Evolutionary conservation across 1,140 invertebrate genomes (phyloP).

Genomic region (Drosophila azteca): DNA sequence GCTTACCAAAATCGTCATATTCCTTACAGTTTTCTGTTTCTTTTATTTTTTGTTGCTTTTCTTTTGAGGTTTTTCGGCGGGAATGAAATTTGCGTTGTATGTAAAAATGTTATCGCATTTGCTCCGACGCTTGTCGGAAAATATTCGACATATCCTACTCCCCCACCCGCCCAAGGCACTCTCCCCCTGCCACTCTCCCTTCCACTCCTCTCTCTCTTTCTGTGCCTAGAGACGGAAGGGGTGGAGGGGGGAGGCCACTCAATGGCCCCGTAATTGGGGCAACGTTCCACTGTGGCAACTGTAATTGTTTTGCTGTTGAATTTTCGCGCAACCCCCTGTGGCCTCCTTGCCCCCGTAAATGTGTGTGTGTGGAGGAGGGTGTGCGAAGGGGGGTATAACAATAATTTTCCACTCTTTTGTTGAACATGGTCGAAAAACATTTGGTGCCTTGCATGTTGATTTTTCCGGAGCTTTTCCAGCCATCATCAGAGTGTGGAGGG

Average conservation of each 20-base stretch:
- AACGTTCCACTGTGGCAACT: conserved; percentile 61
- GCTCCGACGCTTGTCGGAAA: conserved; percentile 56
- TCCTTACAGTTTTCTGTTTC: background rate
- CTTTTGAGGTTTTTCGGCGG: conserved; percentile 12
- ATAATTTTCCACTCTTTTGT: conserved; percentile 56
- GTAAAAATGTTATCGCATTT: conserved; percentile 76
- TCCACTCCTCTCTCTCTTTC: too few relatives aligned
- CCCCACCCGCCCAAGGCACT: background rate
- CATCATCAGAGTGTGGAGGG: conserved; percentile 14
- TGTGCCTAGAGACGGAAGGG: conserved; percentile 1
- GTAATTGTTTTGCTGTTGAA: conserved; percentile 75
- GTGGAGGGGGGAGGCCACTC: conserved; percentile 10
- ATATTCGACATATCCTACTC: conserved; percentile 57
- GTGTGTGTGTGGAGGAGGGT: too few relatives aligned
- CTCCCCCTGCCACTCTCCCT: conserved; percentile 2
- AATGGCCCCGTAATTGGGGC: conserved; percentile 59
- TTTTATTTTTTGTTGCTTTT: background rate
- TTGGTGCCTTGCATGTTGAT: conserved; percentile 52
- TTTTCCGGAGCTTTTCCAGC: conserved; percentile 39
- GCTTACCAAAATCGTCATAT: background rate
- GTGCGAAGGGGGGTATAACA: conserved; percentile 4
- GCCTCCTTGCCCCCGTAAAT: background rate
- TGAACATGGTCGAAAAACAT: conserved; percentile 52
- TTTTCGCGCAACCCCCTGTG: conserved; percentile 32
- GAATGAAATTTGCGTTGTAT: conserved; percentile 70